phyloP scores from a whole-genome alignment of 2,797 vertebrate species.

The Geotrypetes seraphini region DNA sequence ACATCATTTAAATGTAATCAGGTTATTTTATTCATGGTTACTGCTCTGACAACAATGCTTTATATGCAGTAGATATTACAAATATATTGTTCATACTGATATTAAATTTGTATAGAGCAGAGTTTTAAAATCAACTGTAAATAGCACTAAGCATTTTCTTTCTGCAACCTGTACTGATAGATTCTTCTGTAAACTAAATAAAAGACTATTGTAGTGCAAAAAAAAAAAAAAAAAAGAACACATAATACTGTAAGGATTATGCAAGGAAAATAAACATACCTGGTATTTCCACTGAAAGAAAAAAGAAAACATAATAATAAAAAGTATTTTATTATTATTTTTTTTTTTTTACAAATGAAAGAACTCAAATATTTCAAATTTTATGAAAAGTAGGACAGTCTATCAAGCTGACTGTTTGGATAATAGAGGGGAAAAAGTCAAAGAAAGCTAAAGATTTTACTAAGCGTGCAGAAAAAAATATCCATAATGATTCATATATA shows the following conservation, averaged over 20 bases:
- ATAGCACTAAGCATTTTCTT: constrained; percentile 91
- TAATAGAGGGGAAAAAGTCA: background rate
- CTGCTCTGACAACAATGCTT: constrained; percentile 76
- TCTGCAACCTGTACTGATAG: constrained; percentile 81
- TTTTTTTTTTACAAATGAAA: too few species aligned
- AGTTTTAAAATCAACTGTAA: constrained; percentile 91
- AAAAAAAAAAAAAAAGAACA: too few species aligned
- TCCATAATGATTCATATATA: constrained; percentile 4
- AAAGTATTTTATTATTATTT: too few species aligned
- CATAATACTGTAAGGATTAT: too few species aligned
- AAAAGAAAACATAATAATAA: too few species aligned
- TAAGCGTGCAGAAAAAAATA: constrained; percentile 22
- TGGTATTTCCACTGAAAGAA: too few species aligned
- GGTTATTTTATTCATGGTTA: constrained; percentile 60
- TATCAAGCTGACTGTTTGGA: constrained; percentile 31
- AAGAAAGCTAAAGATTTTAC: constrained; percentile 12
- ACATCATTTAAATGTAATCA: constrained; percentile 71
- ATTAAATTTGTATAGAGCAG: constrained; percentile 95
- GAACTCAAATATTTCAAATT: too few species aligned
- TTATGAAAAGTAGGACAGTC: constrained; percentile 17
- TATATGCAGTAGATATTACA: constrained; percentile 82
- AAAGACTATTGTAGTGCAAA: constrained; percentile 80
- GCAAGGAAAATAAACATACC: too few species aligned
- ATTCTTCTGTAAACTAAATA: constrained; percentile 96
- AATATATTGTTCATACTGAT: constrained; percentile 90